These are phyloP conservation scores for Leptinotarsa lineolata DNA, from an alignment of 1,140 invertebrate species.

Conservation along the genomic window DNA sequence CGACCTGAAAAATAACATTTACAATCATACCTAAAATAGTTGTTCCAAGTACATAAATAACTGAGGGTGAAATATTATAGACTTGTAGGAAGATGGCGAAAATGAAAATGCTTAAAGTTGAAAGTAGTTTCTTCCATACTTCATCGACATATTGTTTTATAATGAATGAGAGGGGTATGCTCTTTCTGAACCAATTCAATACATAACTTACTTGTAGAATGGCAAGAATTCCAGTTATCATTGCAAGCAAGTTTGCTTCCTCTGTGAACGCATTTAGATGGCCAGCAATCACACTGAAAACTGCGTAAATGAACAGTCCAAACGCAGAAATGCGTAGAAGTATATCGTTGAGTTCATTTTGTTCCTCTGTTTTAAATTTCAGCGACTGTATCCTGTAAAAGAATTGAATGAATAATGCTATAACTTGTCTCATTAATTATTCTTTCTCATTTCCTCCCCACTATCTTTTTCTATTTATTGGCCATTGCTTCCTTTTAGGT, in stretches of 20 bases:
- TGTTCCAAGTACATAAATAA: not conserved
- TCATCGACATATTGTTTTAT: no score
- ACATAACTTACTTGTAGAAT: constrained; percentile 72
- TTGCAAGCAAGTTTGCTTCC: constrained; percentile 85
- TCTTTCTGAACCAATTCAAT: not conserved
- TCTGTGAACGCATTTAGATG: constrained; percentile 79
- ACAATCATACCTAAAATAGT: not conserved
- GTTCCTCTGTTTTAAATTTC: constrained; percentile 86
- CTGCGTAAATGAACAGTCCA: constrained; percentile 88
- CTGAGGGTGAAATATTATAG: no score
- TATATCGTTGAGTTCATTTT: constrained; percentile 87
- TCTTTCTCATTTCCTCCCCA: no score
- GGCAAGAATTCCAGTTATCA: constrained; percentile 85
- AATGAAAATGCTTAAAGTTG: no score
- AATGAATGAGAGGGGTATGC: no score
- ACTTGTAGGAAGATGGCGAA: no score
- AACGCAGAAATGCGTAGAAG: constrained; percentile 88
- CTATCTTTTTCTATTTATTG: no score
- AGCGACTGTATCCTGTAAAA: constrained; percentile 77
- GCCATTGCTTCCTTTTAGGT: no score
- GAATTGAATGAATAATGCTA: constrained; percentile 28
- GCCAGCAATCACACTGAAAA: constrained; percentile 91
- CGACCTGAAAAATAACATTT: constrained; percentile 64
- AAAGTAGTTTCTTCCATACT: no score
- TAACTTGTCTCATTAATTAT: no score